A percentile compares a stretch with the other conserved stretches of the same genome.
Evolutionary conservation across 2,113 vertebrate species (phyloP).

Genomic region (Esox niger): DNA sequence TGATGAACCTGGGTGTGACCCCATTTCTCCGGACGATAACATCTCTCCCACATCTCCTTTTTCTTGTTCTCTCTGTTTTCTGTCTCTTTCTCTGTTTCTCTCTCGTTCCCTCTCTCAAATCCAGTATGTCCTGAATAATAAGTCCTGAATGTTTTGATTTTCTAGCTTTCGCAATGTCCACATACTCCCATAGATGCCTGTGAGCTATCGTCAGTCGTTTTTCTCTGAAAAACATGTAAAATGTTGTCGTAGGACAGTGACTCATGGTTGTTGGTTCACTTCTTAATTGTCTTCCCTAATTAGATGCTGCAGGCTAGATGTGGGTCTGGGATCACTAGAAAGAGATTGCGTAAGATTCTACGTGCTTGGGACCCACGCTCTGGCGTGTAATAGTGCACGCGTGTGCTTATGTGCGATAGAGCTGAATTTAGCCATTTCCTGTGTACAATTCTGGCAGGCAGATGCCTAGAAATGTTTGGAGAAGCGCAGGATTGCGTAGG

Average conservation of each 20-base stretch:
- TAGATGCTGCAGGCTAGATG: no score
- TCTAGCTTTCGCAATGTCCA: not conserved
- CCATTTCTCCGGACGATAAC: constrained; percentile 22
- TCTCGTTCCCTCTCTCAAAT: not conserved
- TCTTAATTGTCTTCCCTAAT: constrained; percentile 18
- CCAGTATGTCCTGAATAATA: not conserved
- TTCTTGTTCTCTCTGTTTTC: constrained; percentile 1
- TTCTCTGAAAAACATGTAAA: not conserved
- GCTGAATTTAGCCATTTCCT: constrained; percentile 18
- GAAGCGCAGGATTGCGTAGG: constrained; percentile 38
- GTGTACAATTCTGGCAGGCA: constrained; percentile 5
- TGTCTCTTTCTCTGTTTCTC: not conserved
- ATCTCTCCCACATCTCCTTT: constrained; percentile 25
- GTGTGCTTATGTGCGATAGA: not conserved
- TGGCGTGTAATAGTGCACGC: not conserved
- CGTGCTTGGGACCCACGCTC: no score
- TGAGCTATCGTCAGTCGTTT: not conserved
- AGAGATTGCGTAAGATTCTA: constrained; percentile 44
- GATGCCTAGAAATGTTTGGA: constrained; percentile 57
- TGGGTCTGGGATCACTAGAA: not conserved
- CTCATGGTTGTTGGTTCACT: not conserved
- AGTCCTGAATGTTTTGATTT: not conserved
- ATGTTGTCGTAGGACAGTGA: not conserved
- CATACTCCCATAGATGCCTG: not conserved
- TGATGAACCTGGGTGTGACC: constrained; percentile 27